phyloP scores from a whole-genome alignment of 2,113 vertebrate species.

The Sclerurus mexicanus region DNA sequence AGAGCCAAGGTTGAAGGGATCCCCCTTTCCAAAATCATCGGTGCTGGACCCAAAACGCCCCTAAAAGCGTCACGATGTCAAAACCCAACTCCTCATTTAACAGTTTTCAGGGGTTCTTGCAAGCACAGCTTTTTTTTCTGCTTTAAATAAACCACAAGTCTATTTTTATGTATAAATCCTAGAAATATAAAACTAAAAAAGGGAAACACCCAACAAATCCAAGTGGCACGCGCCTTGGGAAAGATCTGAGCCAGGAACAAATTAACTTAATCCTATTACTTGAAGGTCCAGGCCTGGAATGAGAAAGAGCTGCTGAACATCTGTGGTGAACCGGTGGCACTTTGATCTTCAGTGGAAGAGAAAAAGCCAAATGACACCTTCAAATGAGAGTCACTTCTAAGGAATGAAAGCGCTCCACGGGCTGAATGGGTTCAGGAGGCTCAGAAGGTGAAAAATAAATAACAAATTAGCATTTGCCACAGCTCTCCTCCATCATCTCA shows the following conservation, averaged over 20 bases:
- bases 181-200: neutral
- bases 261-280: constrained; percentile 70
- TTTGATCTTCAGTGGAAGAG: constrained; percentile 70
- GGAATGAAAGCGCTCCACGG: constrained; percentile 57
- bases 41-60: neutral
- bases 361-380: constrained; percentile 58
- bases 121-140: neutral
- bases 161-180: neutral
- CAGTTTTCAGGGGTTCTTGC: neutral
- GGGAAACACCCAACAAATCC: neutral
- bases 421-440: constrained; percentile 10
- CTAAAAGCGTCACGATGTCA: neutral
- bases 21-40: rapidly evolving
- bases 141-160: neutral
- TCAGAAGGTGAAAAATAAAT: constrained; percentile 26
- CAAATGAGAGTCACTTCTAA: constrained; percentile 66
- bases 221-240: neutral
- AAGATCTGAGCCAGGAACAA: constrained; percentile 68
- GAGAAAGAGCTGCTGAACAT: constrained; percentile 47
- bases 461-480: neutral
- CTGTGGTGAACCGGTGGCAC: constrained; percentile 40
- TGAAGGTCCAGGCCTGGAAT: constrained; percentile 57
- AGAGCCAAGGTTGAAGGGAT: neutral
- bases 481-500: neutral
- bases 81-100: neutral